Evolutionary conservation across 2,888 invertebrate genomes (phyloP), one percentile per base, ranked within the genome.

Genomic region (Xylophagus ater): DNA sequence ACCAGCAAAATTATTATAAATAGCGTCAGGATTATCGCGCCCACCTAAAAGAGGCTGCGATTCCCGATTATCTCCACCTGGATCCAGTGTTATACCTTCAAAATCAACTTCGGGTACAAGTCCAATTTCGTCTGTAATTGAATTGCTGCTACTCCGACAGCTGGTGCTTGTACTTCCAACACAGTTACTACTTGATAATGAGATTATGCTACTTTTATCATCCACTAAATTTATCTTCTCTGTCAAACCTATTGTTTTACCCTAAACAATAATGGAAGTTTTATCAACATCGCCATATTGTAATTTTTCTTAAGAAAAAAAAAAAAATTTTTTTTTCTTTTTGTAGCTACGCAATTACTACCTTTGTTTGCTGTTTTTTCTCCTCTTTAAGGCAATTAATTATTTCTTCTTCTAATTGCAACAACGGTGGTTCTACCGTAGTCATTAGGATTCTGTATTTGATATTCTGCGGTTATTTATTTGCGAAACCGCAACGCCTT

Each of bases 41-140:
- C 84, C 82, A 67, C 87, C 86, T 37, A 94, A 74, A 50, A 94
- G 78, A 62, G 93, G 93, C 71, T 93, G 92, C 68, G 86, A 88
- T 75, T 94, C 94, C 59, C 89, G 76, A 68, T 83, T 85, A 47
- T 78, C 74, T 47, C 82, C 80, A 60, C 82, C 76, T 37, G 82
- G 81, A 76, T 86, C 86, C 79, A 84, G 78, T 70, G 76, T 76
- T 64, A 61, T 53, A 67, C 79, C 74, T 67, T 81, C 82, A 66
- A 86, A 88, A 50, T 76, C 77, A 52, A 88, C 78, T 67, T 87
- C 87, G 51, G 87, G 87, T 55, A 86, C 76, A 62, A 81, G 69
- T 63, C 76, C 74, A 62, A 80, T 77, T 65, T 82, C 82, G 63
- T 82, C 57, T 43, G 56, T 54, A 43, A 31, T 38, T 46, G 37